Evolutionary conservation across 2,113 vertebrate genomes (phyloP), one percentile per base, ranked within the genome.

Genomic region (Sylvia atricapilla): DNA sequence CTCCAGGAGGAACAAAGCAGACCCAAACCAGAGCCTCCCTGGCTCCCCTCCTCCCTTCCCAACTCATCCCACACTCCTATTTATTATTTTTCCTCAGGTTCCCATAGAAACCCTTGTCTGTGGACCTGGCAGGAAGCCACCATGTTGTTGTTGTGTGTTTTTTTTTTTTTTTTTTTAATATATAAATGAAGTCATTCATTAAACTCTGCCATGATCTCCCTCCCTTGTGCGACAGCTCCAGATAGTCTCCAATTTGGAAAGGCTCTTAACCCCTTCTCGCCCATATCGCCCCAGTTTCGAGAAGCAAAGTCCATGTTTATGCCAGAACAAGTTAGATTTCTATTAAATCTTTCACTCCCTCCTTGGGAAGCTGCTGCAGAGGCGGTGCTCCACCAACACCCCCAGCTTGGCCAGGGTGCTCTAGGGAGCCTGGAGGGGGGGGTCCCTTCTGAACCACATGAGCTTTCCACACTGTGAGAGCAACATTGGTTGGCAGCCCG

Each of bases 181-280:
- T 94, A 94, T 96, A 96, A 97, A 97, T 97, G 96, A 97, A 97
- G 93, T 97, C 93, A 97, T 97, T 96, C 94, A 97, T 95, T 96
- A 96, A 94, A 94, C 87, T 93, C 90, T 86, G 68, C 93, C 95
- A 90, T 44, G 82, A 94, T 93, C 90, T 93, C 89, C 41, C 86
- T 91, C 83, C 84, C 94, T 85, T 63, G 67, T 93, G 41, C 21
- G 3, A 94, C 91, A 93, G 87, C 84, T 74, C 84, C 89, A 91
- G 88, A 95, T 76, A 95, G 90, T 90, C 78, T 93, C 91, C 7
- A 15, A 53, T 93, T 90, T 10, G 3, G 78, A 73, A 84, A 93
- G 47, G 44, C 63, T 84, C 82, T 93, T 94, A 95, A 96, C 91
- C 84, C 96, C 53, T 7, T 35, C 74, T 55, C 0, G 1, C 43